These are phyloP conservation scores for Brachypodius melanocephalos DNA, from an alignment of 2,113 vertebrate species.

Conservation along the genomic window DNA sequence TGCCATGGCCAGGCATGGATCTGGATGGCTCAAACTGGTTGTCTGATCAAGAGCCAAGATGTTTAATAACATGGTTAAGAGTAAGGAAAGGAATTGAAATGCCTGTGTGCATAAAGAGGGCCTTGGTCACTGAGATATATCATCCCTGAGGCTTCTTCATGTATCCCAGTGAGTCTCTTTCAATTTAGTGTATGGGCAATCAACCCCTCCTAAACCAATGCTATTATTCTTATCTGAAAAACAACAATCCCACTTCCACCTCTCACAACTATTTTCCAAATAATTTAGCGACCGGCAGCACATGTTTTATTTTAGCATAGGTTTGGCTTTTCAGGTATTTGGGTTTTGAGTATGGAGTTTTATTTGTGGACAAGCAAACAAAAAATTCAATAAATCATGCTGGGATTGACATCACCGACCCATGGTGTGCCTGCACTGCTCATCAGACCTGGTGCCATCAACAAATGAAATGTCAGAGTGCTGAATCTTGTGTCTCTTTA, in stretches of 20 bases:
- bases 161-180: neutral
- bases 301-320: fast-evolving
- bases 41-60: neutral
- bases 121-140: neutral
- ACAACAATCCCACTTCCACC: neutral
- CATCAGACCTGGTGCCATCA: neutral
- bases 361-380: neutral
- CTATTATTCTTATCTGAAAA: neutral
- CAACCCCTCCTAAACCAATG: neutral
- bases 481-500: neutral
- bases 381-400: neutral
- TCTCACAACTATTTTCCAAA: neutral
- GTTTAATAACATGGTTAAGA: neutral
- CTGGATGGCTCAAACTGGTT: neutral
- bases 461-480: neutral
- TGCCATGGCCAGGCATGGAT: neutral
- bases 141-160: neutral
- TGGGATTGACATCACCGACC: neutral
- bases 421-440: neutral
- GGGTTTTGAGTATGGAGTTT: neutral
- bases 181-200: neutral
- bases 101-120: neutral
- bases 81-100: neutral
- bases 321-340: neutral
- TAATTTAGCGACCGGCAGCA: neutral